Evolutionary conservation across 2,888 invertebrate genomes (phyloP).

Genomic region (Stegophylla sp.): DNA sequence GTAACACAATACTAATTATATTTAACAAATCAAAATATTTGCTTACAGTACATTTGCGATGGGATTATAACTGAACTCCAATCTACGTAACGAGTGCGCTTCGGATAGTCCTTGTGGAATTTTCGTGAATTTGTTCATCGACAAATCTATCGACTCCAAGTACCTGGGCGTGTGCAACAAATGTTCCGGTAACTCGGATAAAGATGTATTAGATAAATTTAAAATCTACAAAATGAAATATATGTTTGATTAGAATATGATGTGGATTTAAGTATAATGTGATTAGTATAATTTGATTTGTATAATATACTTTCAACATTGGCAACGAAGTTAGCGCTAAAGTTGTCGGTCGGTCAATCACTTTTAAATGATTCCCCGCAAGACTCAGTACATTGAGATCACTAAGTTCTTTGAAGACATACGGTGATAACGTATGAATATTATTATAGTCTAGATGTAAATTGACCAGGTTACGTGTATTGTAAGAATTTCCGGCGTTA

Average conservation of each 20-base stretch:
- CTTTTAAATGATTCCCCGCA: slow-evolving; percentile 76
- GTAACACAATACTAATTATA: too few relatives aligned
- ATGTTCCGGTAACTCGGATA: slow-evolving; percentile 71
- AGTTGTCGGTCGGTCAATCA: slow-evolving; percentile 72
- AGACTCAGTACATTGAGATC: slow-evolving; percentile 74
- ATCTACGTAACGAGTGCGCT: slow-evolving; percentile 69
- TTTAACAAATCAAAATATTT: background rate
- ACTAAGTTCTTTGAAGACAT: slow-evolving; percentile 78
- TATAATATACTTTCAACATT: slow-evolving; percentile 52
- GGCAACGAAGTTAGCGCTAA: slow-evolving; percentile 73
- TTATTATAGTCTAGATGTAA: slow-evolving; percentile 76
- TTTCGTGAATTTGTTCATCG: slow-evolving; percentile 71
- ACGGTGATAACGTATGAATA: slow-evolving; percentile 74
- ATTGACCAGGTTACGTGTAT: slow-evolving; percentile 65
- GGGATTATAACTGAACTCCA: slow-evolving; percentile 77
- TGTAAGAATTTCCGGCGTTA: slow-evolving; percentile 66
- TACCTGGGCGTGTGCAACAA: slow-evolving; percentile 74
- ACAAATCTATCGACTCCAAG: slow-evolving; percentile 73
- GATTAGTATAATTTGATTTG: slow-evolving; percentile 41
- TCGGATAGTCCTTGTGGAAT: slow-evolving; percentile 72
- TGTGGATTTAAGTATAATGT: background rate
- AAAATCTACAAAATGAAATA: slow-evolving; percentile 72
- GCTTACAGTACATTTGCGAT: slow-evolving; percentile 69
- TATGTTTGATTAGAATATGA: too few relatives aligned
- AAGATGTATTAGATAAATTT: slow-evolving; percentile 74